Conservation (phyloP, 2,113 vertebrate species). For the Hippocampus barbouri region DNA sequence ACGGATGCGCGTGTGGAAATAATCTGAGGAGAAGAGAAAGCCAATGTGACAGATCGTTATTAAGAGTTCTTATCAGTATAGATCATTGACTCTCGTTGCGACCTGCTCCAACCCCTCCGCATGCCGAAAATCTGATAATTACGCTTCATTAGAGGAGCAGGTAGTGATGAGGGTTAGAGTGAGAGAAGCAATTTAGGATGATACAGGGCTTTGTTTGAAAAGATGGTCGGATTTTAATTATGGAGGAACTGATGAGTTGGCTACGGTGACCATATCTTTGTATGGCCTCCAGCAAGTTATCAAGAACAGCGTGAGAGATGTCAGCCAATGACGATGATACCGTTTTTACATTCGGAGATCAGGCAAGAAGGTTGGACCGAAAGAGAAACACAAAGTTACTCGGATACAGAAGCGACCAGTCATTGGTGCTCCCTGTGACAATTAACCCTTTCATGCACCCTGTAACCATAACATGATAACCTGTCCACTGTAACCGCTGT, state of each 20-base stretch:
- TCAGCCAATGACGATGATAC: neutral
- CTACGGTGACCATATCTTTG: neutral
- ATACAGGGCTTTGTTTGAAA: constrained; percentile 6
- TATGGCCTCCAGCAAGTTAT: neutral
- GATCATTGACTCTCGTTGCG: constrained; percentile 47
- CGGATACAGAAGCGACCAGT: neutral
- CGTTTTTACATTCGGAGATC: neutral
- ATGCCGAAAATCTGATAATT: constrained; percentile 64
- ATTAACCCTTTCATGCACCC: too few species aligned
- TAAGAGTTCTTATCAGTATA: constrained; percentile 50
- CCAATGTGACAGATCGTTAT: constrained; percentile 44
- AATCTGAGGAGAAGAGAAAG: constrained; percentile 20
- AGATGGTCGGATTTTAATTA: constrained; percentile 44
- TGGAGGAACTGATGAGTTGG: constrained; percentile 10
- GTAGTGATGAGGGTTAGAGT: constrained; percentile 43
- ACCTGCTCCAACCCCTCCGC: constrained; percentile 45
- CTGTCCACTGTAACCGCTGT: too few species aligned
- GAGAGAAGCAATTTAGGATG: neutral
- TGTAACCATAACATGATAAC: too few species aligned
- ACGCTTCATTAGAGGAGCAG: constrained; percentile 62
- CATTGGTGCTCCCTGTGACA: too few species aligned
- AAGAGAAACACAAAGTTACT: neutral
- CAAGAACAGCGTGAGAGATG: neutral
- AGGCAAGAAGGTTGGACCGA: neutral
- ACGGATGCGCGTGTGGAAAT: neutral